These are phyloP conservation scores for Carollia perspicillata DNA, from an alignment of 2,113 vertebrate genomes.

Conservation along the genomic window DNA sequence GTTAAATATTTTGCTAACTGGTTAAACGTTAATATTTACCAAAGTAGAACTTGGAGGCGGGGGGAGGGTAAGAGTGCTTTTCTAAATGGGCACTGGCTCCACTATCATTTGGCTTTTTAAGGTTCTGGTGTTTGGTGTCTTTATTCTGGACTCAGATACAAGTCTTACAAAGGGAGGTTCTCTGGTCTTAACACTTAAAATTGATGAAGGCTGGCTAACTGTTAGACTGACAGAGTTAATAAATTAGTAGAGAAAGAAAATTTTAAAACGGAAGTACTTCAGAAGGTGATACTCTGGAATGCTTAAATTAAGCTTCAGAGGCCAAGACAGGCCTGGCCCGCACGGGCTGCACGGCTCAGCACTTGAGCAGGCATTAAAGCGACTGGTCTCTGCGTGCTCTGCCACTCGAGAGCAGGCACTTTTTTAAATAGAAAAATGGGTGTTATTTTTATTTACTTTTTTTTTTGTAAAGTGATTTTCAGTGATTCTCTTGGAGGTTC, in stretches of 20 bases:
- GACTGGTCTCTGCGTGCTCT: conserved; percentile 64
- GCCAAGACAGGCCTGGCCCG: conserved; percentile 59
- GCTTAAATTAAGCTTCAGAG: conserved; percentile 75
- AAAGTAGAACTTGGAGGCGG: conserved; percentile 57
- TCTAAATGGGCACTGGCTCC: conserved; percentile 70
- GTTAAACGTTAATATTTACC: conserved; percentile 79
- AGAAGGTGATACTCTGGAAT: background rate
- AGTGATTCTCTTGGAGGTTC: conserved; percentile 79
- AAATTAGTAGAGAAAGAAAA: conserved; percentile 64
- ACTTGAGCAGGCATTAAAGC: conserved; percentile 52
- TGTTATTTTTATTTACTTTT: conserved; percentile 82
- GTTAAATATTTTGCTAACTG: conserved; percentile 84
- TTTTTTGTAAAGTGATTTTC: conserved; percentile 81
- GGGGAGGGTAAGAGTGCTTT: conserved; percentile 71
- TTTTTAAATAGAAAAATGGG: conserved; percentile 77
- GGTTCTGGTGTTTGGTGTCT: conserved; percentile 75
- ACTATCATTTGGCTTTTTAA: conserved; percentile 61
- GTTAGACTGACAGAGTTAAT: conserved; percentile 51
- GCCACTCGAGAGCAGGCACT: conserved; percentile 76
- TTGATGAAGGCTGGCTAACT: conserved; percentile 39
- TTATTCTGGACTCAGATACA: conserved; percentile 74
- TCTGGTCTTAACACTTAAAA: conserved; percentile 57
- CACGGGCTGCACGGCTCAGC: conserved; percentile 69
- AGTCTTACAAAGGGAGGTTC: conserved; percentile 79
- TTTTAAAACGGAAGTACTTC: background rate